phyloP scores from a whole-genome alignment of 2,113 vertebrate genomes.

The Synchiropus splendidus region DNA sequence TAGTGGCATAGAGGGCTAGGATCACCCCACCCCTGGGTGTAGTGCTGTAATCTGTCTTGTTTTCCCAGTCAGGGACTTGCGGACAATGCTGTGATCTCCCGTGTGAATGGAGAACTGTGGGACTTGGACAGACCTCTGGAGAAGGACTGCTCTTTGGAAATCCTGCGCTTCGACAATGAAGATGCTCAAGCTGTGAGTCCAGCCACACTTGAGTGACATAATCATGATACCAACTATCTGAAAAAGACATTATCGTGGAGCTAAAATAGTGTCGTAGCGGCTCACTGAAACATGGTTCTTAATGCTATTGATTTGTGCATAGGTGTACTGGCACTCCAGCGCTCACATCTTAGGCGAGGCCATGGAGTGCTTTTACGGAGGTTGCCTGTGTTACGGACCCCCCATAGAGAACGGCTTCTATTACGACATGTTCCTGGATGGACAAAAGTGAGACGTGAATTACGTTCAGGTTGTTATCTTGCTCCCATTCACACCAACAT shows the following conservation, averaged over 20 bases:
- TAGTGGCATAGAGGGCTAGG: too few species aligned
- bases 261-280: too few species aligned
- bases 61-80: slow-evolving; percentile 82
- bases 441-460: slow-evolving; percentile 71
- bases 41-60: too few species aligned
- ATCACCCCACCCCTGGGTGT: rapidly evolving
- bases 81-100: slow-evolving; percentile 83
- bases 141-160: slow-evolving; percentile 77
- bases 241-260: too few species aligned
- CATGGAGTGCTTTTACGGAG: slow-evolving; percentile 91
- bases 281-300: too few species aligned
- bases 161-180: slow-evolving; percentile 89
- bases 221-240: too few species aligned
- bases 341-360: slow-evolving; percentile 96
- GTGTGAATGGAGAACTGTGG: slow-evolving; percentile 85
- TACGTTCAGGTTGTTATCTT: not conserved
- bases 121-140: slow-evolving; percentile 91
- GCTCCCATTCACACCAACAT: not conserved
- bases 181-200: slow-evolving; percentile 88
- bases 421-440: slow-evolving; percentile 93
- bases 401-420: slow-evolving; percentile 99
- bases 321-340: slow-evolving; percentile 98
- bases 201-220: too few species aligned
- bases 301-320: too few species aligned
- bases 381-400: slow-evolving; percentile 93